Conservation (phyloP, 2,797 vertebrate genomes). For the Pteronotus mesoamericanus region DNA sequence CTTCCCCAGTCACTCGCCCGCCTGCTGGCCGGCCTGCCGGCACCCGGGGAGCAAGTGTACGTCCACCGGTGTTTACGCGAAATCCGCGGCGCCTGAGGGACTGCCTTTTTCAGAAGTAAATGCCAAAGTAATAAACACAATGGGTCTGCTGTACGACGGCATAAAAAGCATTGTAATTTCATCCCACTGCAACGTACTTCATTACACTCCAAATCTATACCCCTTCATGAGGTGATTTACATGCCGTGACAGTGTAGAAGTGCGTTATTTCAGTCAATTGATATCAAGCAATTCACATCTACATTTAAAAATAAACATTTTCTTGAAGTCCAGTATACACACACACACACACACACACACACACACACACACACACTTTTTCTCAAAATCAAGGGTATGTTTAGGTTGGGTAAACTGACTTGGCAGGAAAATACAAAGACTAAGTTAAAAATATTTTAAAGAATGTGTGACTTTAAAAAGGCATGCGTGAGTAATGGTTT, state of each 20-base stretch:
- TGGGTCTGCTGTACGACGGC: not conserved
- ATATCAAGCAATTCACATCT: not conserved
- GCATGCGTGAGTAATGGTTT: not conserved
- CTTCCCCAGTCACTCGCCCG: constrained; percentile 85
- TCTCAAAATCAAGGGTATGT: not conserved
- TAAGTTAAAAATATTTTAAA: not conserved
- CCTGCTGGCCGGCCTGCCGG: not conserved
- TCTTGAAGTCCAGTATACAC: not conserved
- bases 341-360: too few relatives aligned
- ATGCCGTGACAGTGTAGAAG: not conserved
- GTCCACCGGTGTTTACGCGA: not conserved
- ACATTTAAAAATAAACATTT: constrained; percentile 7
- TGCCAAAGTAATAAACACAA: not conserved
- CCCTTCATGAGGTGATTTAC: not conserved
- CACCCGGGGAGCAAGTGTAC: not conserved
- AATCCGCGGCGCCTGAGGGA: not conserved
- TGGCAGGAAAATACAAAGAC: not conserved
- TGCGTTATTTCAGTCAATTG: not conserved
- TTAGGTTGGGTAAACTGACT: not conserved
- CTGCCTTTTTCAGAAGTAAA: not conserved
- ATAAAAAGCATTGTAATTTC: not conserved
- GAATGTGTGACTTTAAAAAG: not conserved
- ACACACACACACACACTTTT: not conserved
- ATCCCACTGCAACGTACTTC: not conserved
- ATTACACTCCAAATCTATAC: not conserved